These are phyloP conservation scores for Hemaris fuciformis DNA, from an alignment of 2,888 invertebrate species.

Conservation along the genomic window DNA sequence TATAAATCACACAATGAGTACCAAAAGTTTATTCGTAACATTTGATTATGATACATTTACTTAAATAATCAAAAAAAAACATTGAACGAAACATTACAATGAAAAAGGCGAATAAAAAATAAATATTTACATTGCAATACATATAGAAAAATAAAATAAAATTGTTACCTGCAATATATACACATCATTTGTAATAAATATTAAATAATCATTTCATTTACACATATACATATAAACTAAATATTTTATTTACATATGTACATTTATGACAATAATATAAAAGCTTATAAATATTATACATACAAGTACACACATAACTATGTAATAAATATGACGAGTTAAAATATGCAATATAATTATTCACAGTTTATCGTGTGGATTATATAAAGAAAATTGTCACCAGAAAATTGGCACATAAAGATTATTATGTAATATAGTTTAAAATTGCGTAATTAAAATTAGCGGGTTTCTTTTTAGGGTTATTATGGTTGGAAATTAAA, in stretches of 20 bases:
- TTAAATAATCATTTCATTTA: slow-evolving; percentile 29
- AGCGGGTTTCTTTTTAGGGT: no score
- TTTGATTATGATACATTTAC: slow-evolving; percentile 45
- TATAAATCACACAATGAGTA: slow-evolving; percentile 40
- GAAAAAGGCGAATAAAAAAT: background rate
- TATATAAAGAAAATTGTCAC: background rate
- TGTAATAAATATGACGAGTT: no score
- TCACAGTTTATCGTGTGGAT: no score
- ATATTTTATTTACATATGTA: slow-evolving; percentile 15
- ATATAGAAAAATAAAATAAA: background rate
- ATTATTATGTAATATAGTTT: no score
- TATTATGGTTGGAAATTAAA: no score
- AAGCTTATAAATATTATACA: background rate
- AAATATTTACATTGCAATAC: slow-evolving; percentile 10
- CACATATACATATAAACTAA: slow-evolving; percentile 29
- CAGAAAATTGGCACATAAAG: no score
- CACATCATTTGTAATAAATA: background rate
- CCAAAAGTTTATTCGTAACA: slow-evolving; percentile 64
- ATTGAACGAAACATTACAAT: slow-evolving; percentile 28
- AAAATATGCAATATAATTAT: background rate
- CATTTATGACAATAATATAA: background rate
- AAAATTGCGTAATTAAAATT: no score
- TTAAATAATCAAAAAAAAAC: slow-evolving; percentile 35
- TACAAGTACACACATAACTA: background rate
- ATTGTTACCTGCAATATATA: background rate